A percentile compares a stretch with the other conserved stretches of the same genome.
These are phyloP conservation scores for Halcyon chelicuti DNA, from an alignment of 2,797 vertebrate species.

Conservation along the genomic window DNA sequence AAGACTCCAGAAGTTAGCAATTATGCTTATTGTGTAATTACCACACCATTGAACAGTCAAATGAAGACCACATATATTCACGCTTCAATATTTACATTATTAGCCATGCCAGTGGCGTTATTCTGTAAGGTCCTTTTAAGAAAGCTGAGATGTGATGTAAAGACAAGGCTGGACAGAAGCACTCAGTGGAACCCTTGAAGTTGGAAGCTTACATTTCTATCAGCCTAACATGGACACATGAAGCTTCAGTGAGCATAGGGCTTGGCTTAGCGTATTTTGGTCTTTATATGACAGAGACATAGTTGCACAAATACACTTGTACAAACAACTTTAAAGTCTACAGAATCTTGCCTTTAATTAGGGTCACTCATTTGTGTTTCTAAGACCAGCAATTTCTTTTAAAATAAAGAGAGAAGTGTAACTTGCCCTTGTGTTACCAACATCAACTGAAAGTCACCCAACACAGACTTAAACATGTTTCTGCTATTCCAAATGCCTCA, in stretches of 20 bases:
- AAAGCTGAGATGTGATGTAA: not conserved
- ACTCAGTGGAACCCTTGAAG: not conserved
- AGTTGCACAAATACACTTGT: not conserved
- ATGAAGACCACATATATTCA: not conserved
- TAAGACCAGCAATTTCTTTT: not conserved
- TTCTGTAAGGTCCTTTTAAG: not conserved
- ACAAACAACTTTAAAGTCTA: not conserved
- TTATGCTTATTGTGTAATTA: not conserved
- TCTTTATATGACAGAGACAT: not conserved
- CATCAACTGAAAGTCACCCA: not conserved
- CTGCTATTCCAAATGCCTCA: not conserved
- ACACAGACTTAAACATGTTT: not conserved
- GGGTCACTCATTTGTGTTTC: not conserved
- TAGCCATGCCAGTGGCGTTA: not conserved
- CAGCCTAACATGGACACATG: not conserved
- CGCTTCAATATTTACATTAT: not conserved
- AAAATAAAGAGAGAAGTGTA: not conserved
- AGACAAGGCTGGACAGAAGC: not conserved
- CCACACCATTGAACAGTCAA: not conserved
- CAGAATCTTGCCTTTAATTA: not conserved
- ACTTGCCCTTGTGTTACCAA: not conserved
- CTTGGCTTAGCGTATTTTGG: not conserved
- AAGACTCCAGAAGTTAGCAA: not conserved
- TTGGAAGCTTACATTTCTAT: not conserved
- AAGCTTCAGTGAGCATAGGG: not conserved